Conservation (phyloP, 2,113 vertebrate genomes). For the Acanthisitta chloris region DNA sequence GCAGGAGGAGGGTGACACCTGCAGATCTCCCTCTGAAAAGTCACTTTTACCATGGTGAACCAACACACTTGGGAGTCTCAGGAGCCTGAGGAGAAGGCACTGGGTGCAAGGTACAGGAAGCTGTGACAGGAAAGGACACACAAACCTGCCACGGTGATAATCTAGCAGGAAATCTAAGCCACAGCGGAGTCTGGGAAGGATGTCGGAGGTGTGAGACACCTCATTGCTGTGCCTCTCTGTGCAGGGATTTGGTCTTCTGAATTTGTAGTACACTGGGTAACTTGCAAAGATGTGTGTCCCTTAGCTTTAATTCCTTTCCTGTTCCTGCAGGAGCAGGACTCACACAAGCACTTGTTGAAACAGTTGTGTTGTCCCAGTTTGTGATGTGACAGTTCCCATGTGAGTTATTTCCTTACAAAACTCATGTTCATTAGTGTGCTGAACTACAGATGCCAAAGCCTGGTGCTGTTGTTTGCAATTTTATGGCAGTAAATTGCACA, state of each 20-base stretch:
- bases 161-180: background rate
- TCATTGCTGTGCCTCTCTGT: background rate
- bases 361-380: background rate
- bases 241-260: background rate
- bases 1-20: conserved; percentile 43
- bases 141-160: background rate
- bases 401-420: background rate
- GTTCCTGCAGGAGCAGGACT: too few relatives aligned
- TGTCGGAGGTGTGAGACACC: background rate
- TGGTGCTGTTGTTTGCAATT: background rate
- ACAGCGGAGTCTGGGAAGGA: background rate
- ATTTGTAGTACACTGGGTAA: background rate
- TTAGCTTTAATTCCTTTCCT: background rate
- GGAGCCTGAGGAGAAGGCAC: background rate
- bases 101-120: background rate
- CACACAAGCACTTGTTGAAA: too few relatives aligned
- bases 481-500: background rate
- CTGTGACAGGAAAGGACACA: accelerated
- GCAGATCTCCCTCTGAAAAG: conserved; percentile 1
- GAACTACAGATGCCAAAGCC: background rate
- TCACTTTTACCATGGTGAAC: background rate
- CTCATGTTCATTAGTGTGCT: background rate
- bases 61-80: background rate
- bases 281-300: background rate
- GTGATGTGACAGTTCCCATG: background rate